phyloP scores from a whole-genome alignment of 1,140 invertebrate species.

The Daktulosphaira vitifoliae region DNA sequence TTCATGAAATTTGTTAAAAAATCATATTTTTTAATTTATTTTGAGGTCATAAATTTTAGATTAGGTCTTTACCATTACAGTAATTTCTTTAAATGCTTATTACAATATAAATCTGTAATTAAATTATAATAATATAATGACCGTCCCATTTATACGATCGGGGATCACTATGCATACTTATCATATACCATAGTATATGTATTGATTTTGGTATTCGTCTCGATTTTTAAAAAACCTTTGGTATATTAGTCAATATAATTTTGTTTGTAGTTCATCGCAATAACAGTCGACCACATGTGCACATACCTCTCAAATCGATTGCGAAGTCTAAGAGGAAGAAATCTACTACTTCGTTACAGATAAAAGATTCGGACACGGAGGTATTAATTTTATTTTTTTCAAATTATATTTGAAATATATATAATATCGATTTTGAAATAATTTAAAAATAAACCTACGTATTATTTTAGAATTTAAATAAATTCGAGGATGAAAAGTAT shows the following conservation, averaged over 20 bases:
- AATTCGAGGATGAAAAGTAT: constrained; percentile 3
- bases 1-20: too few relatives aligned
- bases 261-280: constrained; percentile 48
- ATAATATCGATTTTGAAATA: not conserved
- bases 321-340: constrained; percentile 42
- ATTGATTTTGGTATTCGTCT: too few relatives aligned
- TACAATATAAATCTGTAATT: constrained; percentile 12
- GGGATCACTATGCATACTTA: too few relatives aligned
- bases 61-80: not conserved
- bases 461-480: constrained; percentile 3
- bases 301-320: constrained; percentile 52
- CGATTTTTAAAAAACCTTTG: too few relatives aligned
- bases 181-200: too few relatives aligned
- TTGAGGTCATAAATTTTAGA: constrained; percentile 3
- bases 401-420: not conserved
- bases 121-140: constrained; percentile 19
- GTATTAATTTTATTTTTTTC: not conserved
- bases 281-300: constrained; percentile 56
- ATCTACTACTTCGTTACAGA: not conserved
- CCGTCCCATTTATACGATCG: constrained; percentile 32
- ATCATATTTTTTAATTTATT: too few relatives aligned
- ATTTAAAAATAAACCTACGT: not conserved
- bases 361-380: constrained; percentile 15
- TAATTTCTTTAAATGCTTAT: too few relatives aligned
- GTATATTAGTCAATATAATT: too few relatives aligned